Evolutionary conservation across 2,888 invertebrate species (phyloP).

Genomic region (Drosophila peninsularis): DNA sequence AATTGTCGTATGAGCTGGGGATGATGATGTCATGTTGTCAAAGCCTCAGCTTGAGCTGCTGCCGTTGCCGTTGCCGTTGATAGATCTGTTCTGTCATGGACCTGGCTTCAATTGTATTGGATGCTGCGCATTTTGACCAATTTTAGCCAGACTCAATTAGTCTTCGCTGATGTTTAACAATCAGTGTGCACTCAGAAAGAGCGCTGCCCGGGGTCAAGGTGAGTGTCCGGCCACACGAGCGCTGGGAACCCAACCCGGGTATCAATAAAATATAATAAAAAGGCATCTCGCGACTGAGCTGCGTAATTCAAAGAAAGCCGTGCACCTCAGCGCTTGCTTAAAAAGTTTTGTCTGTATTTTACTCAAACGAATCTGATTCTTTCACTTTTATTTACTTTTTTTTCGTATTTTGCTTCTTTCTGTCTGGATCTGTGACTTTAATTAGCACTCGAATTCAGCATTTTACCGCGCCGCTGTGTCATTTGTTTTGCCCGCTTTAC

Average conservation of each 20-base stretch:
- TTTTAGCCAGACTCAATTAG: constrained; percentile 75
- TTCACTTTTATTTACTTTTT: constrained; percentile 4
- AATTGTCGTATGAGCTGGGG: constrained; percentile 53
- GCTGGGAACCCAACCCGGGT: constrained; percentile 27
- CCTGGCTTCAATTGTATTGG: constrained; percentile 46
- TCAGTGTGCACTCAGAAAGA: constrained; percentile 37
- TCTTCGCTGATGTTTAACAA: constrained; percentile 65
- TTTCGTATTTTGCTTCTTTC: constrained; percentile 2
- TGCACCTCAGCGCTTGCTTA: constrained; percentile 60
- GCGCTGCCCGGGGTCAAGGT: constrained; percentile 64
- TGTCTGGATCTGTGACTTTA: constrained; percentile 55
- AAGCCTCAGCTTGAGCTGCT: constrained; percentile 22
- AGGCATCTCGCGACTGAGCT: constrained; percentile 40
- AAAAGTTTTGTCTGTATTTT: constrained; percentile 18
- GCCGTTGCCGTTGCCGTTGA: constrained; percentile 55
- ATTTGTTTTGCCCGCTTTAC: constrained; percentile 55
- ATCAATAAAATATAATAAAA: constrained; percentile 40
- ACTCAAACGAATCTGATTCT: constrained; percentile 45
- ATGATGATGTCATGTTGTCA: constrained; percentile 56
- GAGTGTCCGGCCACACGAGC: constrained; percentile 18
- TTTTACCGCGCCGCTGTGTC: constrained; percentile 39
- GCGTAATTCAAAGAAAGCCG: constrained; percentile 76
- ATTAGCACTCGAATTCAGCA: constrained; percentile 70
- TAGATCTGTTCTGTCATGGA: constrained; percentile 67
- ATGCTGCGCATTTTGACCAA: constrained; percentile 78